Evolutionary conservation across 37 sponge, comb jelly and placozoan genomes (phyloP), one percentile per base, ranked within the genome.

Genomic region (Eunapius fragilis): DNA sequence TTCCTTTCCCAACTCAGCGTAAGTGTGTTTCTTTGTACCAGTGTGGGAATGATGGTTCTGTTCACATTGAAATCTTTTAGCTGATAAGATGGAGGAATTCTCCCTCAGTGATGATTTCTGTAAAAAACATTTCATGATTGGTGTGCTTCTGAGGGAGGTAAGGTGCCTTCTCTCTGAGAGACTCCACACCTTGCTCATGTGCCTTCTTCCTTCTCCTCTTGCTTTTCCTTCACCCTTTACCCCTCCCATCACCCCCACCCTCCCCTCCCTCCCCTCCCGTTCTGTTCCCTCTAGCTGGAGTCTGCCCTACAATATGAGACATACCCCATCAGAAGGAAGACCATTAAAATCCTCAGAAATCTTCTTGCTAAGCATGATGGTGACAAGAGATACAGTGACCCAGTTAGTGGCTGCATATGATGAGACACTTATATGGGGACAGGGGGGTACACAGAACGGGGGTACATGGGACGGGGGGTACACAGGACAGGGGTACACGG

Each of bases 71-170:
- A n/a, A n/a, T 10, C 75, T 5, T 37, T 25, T 35, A 91, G 87
- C 80, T 82, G 79, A 80, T 2, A 49, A 75, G 22, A 49, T 81
- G 75, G 80, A n/a, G n/a, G n/a, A 81, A n/a, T 84, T 68, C 33
- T 58, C 78, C 17, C 73, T 96, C 71, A 87, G 69, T 70, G 95
- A 92, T 71, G 93, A 95, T 11, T 97, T 90, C 83, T 92, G 95
- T 74, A 84, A 80, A 77, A 81, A 68, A 58, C 97, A 97, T 75
- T 95, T 90, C 76, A 85, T 90, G 30, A 79, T 95, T 6, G 97
- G 95, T 12, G 67, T 97, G n/a, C 75, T 97, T 9, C 83, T 95
- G 31, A 84, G 80, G 82, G 97, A 97, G 91, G 93, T 97, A 41
- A 24, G 81, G 14, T 11, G 2, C 41, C 6, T 41, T 41, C 41